phyloP scores from a whole-genome alignment of 2,797 vertebrate genomes.

The Sebastes itinus region DNA sequence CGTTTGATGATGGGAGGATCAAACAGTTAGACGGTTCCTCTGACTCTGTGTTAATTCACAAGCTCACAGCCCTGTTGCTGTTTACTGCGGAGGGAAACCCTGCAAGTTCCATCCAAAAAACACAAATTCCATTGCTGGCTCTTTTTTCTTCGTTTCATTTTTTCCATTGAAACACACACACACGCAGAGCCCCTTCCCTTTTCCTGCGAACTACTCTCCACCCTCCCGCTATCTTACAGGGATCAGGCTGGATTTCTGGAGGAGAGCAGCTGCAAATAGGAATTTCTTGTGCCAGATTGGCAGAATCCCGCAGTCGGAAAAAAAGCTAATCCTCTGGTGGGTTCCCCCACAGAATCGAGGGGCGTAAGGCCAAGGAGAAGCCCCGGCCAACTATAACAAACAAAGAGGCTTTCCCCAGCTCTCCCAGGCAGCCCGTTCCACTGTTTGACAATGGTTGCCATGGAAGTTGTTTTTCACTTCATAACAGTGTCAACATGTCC shows the following conservation, averaged over 20 bases:
- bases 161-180: conserved; percentile 81
- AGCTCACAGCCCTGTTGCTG: conserved; percentile 80
- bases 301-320: conserved; percentile 83
- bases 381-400: conserved; percentile 91
- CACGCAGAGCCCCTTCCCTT: conserved; percentile 67
- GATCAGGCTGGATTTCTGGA: conserved; percentile 82
- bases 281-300: conserved; percentile 86
- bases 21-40: conserved; percentile 54
- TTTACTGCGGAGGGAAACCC: conserved; percentile 89
- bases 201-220: conserved; percentile 71
- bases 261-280: conserved; percentile 85
- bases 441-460: conserved; percentile 92
- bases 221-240: conserved; percentile 85
- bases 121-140: conserved; percentile 75
- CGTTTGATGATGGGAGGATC: conserved; percentile 57
- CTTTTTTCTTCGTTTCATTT: conserved; percentile 79
- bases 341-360: conserved; percentile 85
- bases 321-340: conserved; percentile 81
- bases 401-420: conserved; percentile 92
- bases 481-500: conserved; percentile 88
- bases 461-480: conserved; percentile 92
- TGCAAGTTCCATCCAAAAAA: conserved; percentile 79
- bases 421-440: conserved; percentile 85
- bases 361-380: conserved; percentile 81
- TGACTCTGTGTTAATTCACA: conserved; percentile 73